Percentiles rank a stretch among this genome's conserved stretches.
Evolutionary conservation across 2,797 vertebrate genomes (phyloP).

Genomic region (Gymnoscopelus braueri): DNA sequence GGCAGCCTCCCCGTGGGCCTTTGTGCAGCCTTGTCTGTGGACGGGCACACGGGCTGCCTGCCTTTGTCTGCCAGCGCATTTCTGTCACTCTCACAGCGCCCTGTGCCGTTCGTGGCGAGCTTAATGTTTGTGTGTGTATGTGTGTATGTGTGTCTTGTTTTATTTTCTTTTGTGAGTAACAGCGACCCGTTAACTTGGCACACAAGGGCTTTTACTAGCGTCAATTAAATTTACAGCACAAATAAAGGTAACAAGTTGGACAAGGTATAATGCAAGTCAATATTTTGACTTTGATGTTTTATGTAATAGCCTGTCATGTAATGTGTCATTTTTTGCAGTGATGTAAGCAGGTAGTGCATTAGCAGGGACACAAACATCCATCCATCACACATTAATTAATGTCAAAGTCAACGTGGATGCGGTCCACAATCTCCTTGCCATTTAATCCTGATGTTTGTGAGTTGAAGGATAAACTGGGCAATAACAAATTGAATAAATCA

Average conservation of each 20-base stretch:
- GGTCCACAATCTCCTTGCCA: neutral
- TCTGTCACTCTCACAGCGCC: conserved; percentile 65
- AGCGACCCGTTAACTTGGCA: conserved; percentile 51
- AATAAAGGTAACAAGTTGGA: conserved; percentile 29
- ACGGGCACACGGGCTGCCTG: conserved; percentile 63
- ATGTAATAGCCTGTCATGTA: neutral
- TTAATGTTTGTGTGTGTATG: conserved; percentile 61
- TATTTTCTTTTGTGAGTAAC: conserved; percentile 20
- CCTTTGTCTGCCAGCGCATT: conserved; percentile 66
- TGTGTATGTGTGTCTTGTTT: conserved; percentile 8
- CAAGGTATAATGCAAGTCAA: neutral
- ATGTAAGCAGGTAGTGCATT: conserved; percentile 16
- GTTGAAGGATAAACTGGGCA: conserved; percentile 35
- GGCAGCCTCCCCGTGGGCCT: conserved; percentile 72
- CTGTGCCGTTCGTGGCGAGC: conserved; percentile 45
- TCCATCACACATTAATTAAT: conserved; percentile 28
- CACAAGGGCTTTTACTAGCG: conserved; percentile 32
- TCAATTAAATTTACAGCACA: conserved; percentile 23
- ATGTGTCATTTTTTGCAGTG: neutral
- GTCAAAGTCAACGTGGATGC: conserved; percentile 43
- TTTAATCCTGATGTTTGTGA: conserved; percentile 31
- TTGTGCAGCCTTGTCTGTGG: conserved; percentile 75
- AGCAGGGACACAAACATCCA: neutral
- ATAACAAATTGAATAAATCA: conserved; percentile 44
- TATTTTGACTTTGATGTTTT: conserved; percentile 15